Conservation (phyloP, 30 jellyfish, hydroid and myxozoan species). For the Cassiopea xamachana region DNA sequence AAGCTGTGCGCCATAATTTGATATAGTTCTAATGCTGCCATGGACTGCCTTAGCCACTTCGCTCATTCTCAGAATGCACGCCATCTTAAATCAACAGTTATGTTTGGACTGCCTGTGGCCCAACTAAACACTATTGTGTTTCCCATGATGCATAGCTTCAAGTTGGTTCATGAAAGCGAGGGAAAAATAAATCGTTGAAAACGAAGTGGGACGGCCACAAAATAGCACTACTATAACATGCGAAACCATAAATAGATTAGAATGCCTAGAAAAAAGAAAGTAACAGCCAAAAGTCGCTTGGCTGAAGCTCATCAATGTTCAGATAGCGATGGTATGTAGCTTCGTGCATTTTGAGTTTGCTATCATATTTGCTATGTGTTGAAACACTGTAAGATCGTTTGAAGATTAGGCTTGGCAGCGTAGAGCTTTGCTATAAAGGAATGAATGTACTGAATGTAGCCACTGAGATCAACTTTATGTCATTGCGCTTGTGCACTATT, state of each 20-base stretch:
- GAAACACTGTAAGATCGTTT: too few species aligned
- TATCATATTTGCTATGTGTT: too few species aligned
- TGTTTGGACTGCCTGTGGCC: not conserved
- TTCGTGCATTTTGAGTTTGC: not conserved
- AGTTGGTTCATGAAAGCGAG: not conserved
- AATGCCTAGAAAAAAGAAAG: constrained; percentile 31
- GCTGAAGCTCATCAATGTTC: constrained; percentile 14
- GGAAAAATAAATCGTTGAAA: constrained; percentile 15
- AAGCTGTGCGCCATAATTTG: not conserved
- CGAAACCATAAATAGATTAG: not conserved
- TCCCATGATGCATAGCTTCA: constrained; percentile 30
- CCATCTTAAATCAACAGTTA: not conserved
- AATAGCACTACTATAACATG: not conserved
- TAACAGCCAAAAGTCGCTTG: not conserved
- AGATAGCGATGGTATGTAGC: constrained; percentile 34
- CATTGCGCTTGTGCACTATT: too few species aligned
- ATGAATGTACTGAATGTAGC: too few species aligned
- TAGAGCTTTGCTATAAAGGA: too few species aligned
- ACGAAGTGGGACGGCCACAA: not conserved
- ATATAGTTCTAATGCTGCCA: not conserved
- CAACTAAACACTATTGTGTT: too few species aligned
- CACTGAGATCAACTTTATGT: too few species aligned
- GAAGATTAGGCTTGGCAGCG: too few species aligned
- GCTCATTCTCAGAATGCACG: not conserved
- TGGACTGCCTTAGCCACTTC: not conserved